These are phyloP conservation scores for Elephantulus edwardii DNA, from an alignment of 2,113 vertebrate genomes.

Conservation along the genomic window DNA sequence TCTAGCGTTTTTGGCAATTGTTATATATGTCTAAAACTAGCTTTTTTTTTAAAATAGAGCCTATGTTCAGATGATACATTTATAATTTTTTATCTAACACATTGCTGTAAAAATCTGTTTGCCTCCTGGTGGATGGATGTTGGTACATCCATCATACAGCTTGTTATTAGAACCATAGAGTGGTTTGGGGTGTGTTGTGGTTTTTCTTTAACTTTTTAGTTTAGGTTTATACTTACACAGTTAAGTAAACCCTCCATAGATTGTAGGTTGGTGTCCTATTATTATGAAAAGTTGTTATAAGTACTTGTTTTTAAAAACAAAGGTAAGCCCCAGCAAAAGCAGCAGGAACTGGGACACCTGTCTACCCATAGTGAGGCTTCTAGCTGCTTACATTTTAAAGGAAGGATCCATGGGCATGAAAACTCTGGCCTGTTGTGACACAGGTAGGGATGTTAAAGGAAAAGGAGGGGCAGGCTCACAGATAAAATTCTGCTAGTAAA, in stretches of 20 bases:
- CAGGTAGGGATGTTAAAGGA: slow-evolving; percentile 30
- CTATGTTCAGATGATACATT: too few relatives aligned
- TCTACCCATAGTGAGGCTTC: not conserved
- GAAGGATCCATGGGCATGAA: slow-evolving; percentile 1
- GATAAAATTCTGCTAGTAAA: not conserved
- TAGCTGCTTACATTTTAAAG: slow-evolving; percentile 18
- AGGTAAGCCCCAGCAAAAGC: not conserved
- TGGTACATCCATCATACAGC: not conserved
- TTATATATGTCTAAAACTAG: slow-evolving; percentile 20
- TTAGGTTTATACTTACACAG: slow-evolving; percentile 41
- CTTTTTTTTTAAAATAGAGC: not conserved
- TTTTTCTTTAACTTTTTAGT: not conserved
- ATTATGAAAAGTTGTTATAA: slow-evolving; percentile 56
- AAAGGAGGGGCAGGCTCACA: slow-evolving; percentile 29
- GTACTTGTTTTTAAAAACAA: slow-evolving; percentile 43
- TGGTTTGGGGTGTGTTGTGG: not conserved
- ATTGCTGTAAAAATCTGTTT: slow-evolving; percentile 51
- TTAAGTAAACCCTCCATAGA: slow-evolving; percentile 35
- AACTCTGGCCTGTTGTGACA: slow-evolving; percentile 1
- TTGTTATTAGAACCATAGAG: slow-evolving; percentile 31
- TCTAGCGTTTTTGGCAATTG: slow-evolving; percentile 15
- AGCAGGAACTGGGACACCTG: not conserved
- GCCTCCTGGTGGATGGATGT: slow-evolving; percentile 42
- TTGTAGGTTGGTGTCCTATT: slow-evolving; percentile 32
- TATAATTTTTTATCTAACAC: too few relatives aligned